Evolutionary conservation across 2,888 invertebrate species (phyloP).

Genomic region (Dryadula phaetusa): DNA sequence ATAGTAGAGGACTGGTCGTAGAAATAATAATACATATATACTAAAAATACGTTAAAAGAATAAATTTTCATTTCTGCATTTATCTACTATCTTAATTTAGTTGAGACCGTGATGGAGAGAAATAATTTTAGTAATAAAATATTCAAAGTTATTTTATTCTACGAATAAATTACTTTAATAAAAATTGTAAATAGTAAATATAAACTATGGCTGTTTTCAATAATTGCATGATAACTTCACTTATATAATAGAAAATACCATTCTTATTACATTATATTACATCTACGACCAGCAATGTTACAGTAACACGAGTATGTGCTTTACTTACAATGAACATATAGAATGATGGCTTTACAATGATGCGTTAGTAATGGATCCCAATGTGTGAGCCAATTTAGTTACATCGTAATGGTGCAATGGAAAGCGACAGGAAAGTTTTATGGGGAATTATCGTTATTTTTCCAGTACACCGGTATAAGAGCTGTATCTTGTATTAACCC

Average conservation of each 20-base stretch:
- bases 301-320: constrained; percentile 69
- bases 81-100: not conserved
- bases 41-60: too few relatives aligned
- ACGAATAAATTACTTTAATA: not conserved
- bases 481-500: constrained; percentile 85
- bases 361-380: constrained; percentile 84
- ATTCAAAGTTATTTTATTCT: not conserved
- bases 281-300: constrained; percentile 55
- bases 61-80: not conserved
- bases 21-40: constrained; percentile 31
- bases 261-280: constrained; percentile 45
- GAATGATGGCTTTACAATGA: constrained; percentile 80
- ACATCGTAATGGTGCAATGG: constrained; percentile 82
- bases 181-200: too few relatives aligned
- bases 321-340: constrained; percentile 81
- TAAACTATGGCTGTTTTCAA: too few relatives aligned
- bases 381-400: constrained; percentile 82
- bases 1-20: constrained; percentile 28
- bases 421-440: constrained; percentile 82
- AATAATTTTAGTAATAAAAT: too few relatives aligned
- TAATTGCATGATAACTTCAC: not conserved
- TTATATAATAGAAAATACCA: not conserved
- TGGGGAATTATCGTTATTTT: constrained; percentile 76
- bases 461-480: constrained; percentile 80
- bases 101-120: not conserved